Evolutionary conservation across 2,797 vertebrate genomes (phyloP).

Genomic region (Kryptolebias ocellatus): DNA sequence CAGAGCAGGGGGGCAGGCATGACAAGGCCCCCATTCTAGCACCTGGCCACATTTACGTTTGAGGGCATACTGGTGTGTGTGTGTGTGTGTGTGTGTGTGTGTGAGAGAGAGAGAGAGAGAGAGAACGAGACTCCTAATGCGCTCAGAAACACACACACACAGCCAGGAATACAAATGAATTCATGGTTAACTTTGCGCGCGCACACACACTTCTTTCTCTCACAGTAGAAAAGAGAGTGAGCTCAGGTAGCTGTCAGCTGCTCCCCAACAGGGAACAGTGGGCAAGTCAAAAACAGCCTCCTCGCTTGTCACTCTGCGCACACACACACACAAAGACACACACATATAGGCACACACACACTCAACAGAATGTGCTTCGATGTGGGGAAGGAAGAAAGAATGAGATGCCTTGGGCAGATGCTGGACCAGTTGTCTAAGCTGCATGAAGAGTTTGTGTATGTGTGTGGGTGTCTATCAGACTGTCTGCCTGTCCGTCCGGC

Average conservation of each 20-base stretch:
- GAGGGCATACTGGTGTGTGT: conserved; percentile 32
- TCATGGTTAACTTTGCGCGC: conserved; percentile 45
- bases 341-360: conserved; percentile 17
- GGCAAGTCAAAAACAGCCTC: conserved; percentile 74
- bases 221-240: conserved; percentile 64
- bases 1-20: conserved; percentile 53
- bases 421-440: conserved; percentile 60
- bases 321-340: conserved; percentile 20
- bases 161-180: conserved; percentile 66
- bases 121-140: conserved; percentile 50
- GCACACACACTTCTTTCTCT: conserved; percentile 32
- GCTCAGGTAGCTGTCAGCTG: conserved; percentile 78
- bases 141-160: conserved; percentile 33
- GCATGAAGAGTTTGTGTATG: conserved; percentile 19
- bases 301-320: conserved; percentile 64
- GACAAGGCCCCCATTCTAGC: conserved; percentile 56
- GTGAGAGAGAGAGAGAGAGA: conserved; percentile 5
- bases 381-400: conserved; percentile 46
- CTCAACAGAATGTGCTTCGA: conserved; percentile 45
- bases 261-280: conserved; percentile 74
- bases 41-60: conserved; percentile 33
- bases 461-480: conserved; percentile 36
- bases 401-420: conserved; percentile 66
- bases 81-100: conserved; percentile 21
- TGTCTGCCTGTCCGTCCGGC: conserved; percentile 34